Conservation (phyloP, 2,888 invertebrate genomes). For the Suillia variegata region DNA sequence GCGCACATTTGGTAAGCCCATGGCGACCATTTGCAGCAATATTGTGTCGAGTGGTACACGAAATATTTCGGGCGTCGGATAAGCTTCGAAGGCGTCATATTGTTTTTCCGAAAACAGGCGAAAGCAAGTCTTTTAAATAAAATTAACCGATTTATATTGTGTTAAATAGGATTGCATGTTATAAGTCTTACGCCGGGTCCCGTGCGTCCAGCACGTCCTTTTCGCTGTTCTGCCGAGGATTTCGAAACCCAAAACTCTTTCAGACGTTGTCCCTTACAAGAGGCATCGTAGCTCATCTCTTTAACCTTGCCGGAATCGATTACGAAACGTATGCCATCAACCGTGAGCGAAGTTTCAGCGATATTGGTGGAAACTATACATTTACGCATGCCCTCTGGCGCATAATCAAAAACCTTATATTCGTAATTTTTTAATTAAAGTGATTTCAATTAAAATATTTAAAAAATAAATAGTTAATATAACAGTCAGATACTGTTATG, state of each 20-base stretch:
- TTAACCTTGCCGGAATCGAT: constrained; percentile 96
- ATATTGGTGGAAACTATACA: constrained; percentile 98
- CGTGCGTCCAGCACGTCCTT: constrained; percentile 93
- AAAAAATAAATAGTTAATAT: too few relatives aligned
- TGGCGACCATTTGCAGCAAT: constrained; percentile 88
- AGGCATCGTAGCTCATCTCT: constrained; percentile 94
- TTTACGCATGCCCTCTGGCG: constrained; percentile 92
- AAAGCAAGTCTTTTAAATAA: constrained; percentile 73
- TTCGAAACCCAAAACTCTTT: constrained; percentile 98
- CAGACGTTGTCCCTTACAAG: constrained; percentile 85
- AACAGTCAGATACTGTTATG: too few relatives aligned
- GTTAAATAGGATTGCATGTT: background rate
- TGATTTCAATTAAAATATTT: too few relatives aligned
- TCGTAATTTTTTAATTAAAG: too few relatives aligned
- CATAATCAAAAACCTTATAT: constrained; percentile 88
- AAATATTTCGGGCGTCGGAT: constrained; percentile 91
- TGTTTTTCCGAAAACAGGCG: constrained; percentile 86
- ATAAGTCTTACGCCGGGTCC: constrained; percentile 76
- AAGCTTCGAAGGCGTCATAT: constrained; percentile 77
- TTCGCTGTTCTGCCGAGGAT: constrained; percentile 95
- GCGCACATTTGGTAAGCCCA: constrained; percentile 89
- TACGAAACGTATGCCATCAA: constrained; percentile 97
- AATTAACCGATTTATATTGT: background rate
- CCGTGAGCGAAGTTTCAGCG: constrained; percentile 98
- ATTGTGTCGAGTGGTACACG: constrained; percentile 92